Evolutionary conservation across 1,140 invertebrate species (phyloP).

Genomic region (Meloidogyne floridensis): DNA sequence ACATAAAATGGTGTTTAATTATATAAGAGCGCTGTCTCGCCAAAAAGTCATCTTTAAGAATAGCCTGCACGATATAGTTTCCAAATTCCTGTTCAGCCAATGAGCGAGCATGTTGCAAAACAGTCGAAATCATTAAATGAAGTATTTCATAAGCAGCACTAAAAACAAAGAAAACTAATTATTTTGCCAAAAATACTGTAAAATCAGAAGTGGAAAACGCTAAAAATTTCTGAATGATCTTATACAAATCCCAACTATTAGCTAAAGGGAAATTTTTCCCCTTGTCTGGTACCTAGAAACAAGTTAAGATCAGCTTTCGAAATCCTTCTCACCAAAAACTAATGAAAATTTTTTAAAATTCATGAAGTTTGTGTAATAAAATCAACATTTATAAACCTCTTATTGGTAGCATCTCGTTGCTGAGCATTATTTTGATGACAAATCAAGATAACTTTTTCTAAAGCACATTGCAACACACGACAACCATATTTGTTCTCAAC

Average conservation of each 20-base stretch:
- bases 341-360: too few relatives aligned
- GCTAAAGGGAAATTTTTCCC: background rate
- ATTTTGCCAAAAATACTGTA: slow-evolving; percentile 5
- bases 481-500: slow-evolving; percentile 42
- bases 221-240: background rate
- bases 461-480: slow-evolving; percentile 38
- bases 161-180: background rate
- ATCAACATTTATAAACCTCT: background rate
- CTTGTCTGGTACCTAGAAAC: background rate
- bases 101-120: slow-evolving; percentile 32
- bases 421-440: slow-evolving; percentile 12
- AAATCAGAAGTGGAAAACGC: background rate
- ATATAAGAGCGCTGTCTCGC: slow-evolving; percentile 35
- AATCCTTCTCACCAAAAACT: background rate
- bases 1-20: slow-evolving; percentile 32
- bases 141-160: slow-evolving; percentile 34
- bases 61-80: slow-evolving; percentile 47
- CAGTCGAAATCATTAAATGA: slow-evolving; percentile 34
- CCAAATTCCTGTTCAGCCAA: slow-evolving; percentile 44
- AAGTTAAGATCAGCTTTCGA: background rate
- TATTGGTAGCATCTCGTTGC: background rate
- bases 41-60: slow-evolving; percentile 26
- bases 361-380: background rate
- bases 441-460: slow-evolving; percentile 30
- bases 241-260: too few relatives aligned